Percentiles rank a stretch among this genome's conserved stretches.
Conservation (phyloP, 2,113 vertebrate genomes). For the Psittacula cyanocephala region DNA sequence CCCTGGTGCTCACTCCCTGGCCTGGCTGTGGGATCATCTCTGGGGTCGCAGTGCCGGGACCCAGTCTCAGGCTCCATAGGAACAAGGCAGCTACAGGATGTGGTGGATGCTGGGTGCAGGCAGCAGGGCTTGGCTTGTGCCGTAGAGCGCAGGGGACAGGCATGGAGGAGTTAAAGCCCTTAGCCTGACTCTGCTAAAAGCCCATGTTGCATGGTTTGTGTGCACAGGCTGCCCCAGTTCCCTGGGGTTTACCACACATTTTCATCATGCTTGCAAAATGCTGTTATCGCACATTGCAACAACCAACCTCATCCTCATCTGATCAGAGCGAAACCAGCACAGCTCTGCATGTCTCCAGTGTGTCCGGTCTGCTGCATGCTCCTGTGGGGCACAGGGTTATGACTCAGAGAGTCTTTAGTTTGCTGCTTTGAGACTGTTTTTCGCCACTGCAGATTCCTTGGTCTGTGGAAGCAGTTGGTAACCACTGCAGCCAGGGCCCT, state of each 20-base stretch:
- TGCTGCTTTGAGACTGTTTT: neutral
- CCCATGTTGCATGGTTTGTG: accelerated
- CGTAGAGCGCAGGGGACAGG: neutral
- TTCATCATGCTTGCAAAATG: constrained; percentile 38
- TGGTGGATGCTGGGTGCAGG: neutral
- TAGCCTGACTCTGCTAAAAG: neutral
- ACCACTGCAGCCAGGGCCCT: neutral
- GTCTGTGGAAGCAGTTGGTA: neutral
- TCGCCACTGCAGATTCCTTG: neutral
- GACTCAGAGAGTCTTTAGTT: neutral
- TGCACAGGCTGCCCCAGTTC: neutral
- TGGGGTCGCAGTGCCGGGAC: neutral
- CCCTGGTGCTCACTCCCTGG: neutral
- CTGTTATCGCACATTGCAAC: constrained; percentile 31
- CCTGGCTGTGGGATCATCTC: neutral
- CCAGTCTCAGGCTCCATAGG: neutral
- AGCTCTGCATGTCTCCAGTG: neutral
- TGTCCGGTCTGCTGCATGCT: neutral
- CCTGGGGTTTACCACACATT: constrained; percentile 39
- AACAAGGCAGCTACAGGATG: neutral
- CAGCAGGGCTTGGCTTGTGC: neutral
- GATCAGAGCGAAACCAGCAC: neutral
- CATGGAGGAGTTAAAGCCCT: neutral
- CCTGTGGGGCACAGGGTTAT: neutral
- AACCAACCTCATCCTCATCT: constrained; percentile 10